Evolutionary conservation across 2,888 invertebrate genomes (phyloP), one percentile per base, ranked within the genome.

Genomic region (Quadroppia sp.): DNA sequence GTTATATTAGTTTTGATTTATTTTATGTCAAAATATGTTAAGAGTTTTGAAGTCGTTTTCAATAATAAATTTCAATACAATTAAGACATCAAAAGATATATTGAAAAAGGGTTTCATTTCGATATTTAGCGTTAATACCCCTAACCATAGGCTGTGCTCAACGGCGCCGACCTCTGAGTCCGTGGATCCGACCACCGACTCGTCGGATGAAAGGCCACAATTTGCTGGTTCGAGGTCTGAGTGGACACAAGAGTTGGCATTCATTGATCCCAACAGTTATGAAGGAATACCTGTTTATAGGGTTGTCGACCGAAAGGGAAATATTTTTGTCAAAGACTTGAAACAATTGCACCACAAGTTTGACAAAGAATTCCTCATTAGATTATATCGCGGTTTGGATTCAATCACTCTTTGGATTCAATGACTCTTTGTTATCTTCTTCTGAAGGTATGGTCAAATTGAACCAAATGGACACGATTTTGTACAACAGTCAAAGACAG

Each of bases 401-500:
- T 4, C 4, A 36, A 7, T 36, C 6, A 36, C 9, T 4, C 4
- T n/a, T n/a, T n/a, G n/a, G 6, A 20, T 70, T 23, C 45, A 15
- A 11, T 45, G 2, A 45, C 15, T 45, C 11, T 15, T 23, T 4
- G n/a, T 11, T n/a, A n/a, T n/a, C n/a, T n/a, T n/a, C n/a, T n/a
- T n/a, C 15, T 1, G 88, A 88, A 80, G 89, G 90, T 73, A 99
- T 99, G 99, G 86, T 90, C 0, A 85, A 90, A 73, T 83, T 98
- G 13, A 92, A 89, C 80, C 89, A 91, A 20, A 91, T 99, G 93
- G 99, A 99, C 82, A 90, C 91, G 81, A 92, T 99, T 79, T 83
- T 99, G 73, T 99, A 98, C 79, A 98, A 99, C 83, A 95, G 96
- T 72, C 96, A 96, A 82, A 81, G 88, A 81, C 96, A 97, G 84